These are phyloP conservation scores for Chrysoperla carnea DNA, from an alignment of 1,140 invertebrate genomes.

Conservation along the genomic window DNA sequence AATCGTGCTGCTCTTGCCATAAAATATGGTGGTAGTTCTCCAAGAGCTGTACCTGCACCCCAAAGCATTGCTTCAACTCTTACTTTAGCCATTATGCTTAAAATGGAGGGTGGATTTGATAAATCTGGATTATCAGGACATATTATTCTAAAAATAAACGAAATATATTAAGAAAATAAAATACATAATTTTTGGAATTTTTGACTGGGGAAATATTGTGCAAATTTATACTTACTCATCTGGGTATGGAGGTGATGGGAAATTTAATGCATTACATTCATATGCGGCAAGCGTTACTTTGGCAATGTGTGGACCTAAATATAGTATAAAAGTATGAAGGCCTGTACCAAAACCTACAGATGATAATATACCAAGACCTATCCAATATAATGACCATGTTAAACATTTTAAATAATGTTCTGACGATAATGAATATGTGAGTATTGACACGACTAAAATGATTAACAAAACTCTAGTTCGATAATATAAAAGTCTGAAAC, in stretches of 20 bases:
- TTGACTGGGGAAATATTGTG: too few relatives aligned
- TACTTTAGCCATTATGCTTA: conserved; percentile 90
- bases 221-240: conserved; percentile 42
- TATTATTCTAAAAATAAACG: conserved; percentile 39
- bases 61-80: conserved; percentile 94
- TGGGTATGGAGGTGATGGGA: conserved; percentile 83
- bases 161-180: conserved; percentile 1
- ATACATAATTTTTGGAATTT: too few relatives aligned
- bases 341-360: conserved; percentile 96
- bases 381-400: conserved; percentile 82
- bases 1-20: conserved; percentile 86
- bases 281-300: conserved; percentile 96
- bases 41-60: conserved; percentile 93
- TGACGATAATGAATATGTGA: too few relatives aligned
- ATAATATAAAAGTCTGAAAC: conserved; percentile 31
- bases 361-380: conserved; percentile 86
- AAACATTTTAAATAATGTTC: conserved; percentile 7
- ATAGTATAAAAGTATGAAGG: conserved; percentile 94
- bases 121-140: conserved; percentile 46
- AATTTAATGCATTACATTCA: conserved; percentile 87
- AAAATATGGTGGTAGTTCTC: conserved; percentile 92
- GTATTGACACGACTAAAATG: too few relatives aligned
- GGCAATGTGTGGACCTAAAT: conserved; percentile 83
- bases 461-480: conserved; percentile 7
- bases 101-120: conserved; percentile 43